These are phyloP conservation scores for Drosophila guanche DNA, from an alignment of 1,140 invertebrate genomes.

Conservation along the genomic window DNA sequence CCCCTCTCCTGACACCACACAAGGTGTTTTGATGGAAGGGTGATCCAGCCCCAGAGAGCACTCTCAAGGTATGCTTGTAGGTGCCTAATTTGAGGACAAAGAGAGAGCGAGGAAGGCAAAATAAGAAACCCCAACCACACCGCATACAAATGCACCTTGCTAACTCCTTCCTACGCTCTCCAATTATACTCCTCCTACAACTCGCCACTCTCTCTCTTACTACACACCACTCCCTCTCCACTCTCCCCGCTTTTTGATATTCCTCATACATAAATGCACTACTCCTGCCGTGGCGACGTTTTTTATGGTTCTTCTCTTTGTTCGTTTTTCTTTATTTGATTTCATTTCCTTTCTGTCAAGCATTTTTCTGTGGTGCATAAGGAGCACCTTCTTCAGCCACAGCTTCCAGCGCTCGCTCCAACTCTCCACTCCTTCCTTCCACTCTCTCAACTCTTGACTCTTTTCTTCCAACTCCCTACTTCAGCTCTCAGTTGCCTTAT, in stretches of 20 bases:
- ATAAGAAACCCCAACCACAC: too few species aligned
- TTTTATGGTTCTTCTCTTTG: slow-evolving; percentile 41
- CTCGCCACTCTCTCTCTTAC: background rate
- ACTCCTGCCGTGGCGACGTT: slow-evolving; percentile 47
- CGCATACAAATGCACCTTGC: too few species aligned
- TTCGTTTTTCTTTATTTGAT: slow-evolving; percentile 66
- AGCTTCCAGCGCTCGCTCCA: slow-evolving; percentile 1
- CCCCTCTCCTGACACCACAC: background rate
- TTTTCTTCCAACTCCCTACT: slow-evolving; percentile 15
- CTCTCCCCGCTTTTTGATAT: slow-evolving; percentile 1
- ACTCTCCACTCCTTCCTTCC: slow-evolving; percentile 9
- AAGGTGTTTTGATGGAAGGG: too few species aligned
- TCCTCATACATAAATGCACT: slow-evolving; percentile 45
- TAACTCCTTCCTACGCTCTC: too few species aligned
- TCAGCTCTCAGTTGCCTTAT: slow-evolving; percentile 66
- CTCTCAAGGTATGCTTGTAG: too few species aligned
- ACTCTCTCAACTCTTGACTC: background rate
- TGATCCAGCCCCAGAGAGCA: too few species aligned
- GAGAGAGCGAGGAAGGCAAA: too few species aligned
- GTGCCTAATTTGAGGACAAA: too few species aligned
- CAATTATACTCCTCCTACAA: too few species aligned
- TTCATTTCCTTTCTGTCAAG: slow-evolving; percentile 77
- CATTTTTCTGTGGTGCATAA: slow-evolving; percentile 20
- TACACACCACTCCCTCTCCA: background rate
- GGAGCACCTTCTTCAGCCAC: slow-evolving; percentile 66